Conservation (phyloP, 2,113 vertebrate species). For the Lepisosteus oculatus region DNA sequence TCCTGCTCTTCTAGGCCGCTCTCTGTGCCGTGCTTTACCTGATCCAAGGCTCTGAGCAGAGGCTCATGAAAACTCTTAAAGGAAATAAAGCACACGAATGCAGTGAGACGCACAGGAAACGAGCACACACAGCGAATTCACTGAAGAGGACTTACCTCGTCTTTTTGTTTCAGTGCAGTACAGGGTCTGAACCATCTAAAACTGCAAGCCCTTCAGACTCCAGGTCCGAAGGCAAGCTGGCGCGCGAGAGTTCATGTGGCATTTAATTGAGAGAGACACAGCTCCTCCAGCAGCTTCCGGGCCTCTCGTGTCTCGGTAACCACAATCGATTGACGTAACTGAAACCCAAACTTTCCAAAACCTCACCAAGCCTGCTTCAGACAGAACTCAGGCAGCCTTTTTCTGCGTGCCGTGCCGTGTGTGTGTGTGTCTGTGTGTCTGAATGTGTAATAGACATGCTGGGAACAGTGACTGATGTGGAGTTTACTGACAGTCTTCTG, state of each 20-base stretch:
- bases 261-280: neutral
- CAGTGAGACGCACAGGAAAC: neutral
- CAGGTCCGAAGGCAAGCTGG: too few relatives aligned
- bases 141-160: constrained; percentile 28
- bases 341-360: constrained; percentile 35
- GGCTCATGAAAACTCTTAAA: neutral
- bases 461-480: too few relatives aligned
- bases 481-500: too few relatives aligned
- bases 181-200: neutral
- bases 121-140: neutral
- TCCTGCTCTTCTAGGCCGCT: too few relatives aligned
- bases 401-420: too few relatives aligned
- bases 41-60: neutral
- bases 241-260: neutral
- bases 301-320: neutral
- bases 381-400: neutral
- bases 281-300: neutral
- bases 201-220: neutral
- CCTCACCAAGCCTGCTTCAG: neutral
- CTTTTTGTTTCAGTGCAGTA: constrained; percentile 40
- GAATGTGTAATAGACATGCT: too few relatives aligned
- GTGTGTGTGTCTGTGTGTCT: too few relatives aligned
- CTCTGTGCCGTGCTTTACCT: too few relatives aligned
- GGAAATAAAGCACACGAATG: neutral
- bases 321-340: constrained; percentile 22